Conservation (phyloP, 2,888 invertebrate species). For the Xylocampa areola region DNA sequence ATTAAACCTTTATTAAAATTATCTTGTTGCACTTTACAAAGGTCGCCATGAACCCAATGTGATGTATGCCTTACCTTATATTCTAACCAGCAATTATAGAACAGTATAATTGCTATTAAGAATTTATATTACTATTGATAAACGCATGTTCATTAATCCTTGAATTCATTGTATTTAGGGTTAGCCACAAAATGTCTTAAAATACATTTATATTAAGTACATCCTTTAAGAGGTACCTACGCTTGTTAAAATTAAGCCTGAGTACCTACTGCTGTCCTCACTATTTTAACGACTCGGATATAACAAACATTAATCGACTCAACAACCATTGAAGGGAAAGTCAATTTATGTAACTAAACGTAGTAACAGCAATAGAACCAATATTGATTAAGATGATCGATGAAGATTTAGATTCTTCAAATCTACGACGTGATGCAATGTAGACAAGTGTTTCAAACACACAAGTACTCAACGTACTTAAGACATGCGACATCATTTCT, state of each 20-base stretch:
- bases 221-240: too few species aligned
- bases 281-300: too few species aligned
- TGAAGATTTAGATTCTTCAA: slow-evolving; percentile 69
- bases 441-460: slow-evolving; percentile 61
- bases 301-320: slow-evolving; percentile 49
- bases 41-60: background rate
- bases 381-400: slow-evolving; percentile 81
- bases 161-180: background rate
- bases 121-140: background rate
- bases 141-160: background rate
- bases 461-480: slow-evolving; percentile 60
- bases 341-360: slow-evolving; percentile 81
- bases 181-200: too few species aligned
- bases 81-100: slow-evolving; percentile 5
- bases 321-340: slow-evolving; percentile 73
- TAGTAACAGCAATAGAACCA: slow-evolving; percentile 75
- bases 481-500: slow-evolving; percentile 70
- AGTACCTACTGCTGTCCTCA: slow-evolving; percentile 17
- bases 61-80: slow-evolving; percentile 1
- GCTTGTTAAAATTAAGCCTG: slow-evolving; percentile 35
- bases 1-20: slow-evolving; percentile 19
- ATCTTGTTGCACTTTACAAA: slow-evolving; percentile 21
- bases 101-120: too few species aligned
- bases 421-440: slow-evolving; percentile 70
- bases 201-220: too few species aligned